Base-by-base conservation (phyloP, 2,888 invertebrate genomes). In the Orthonychiurus folsomi region DNA sequence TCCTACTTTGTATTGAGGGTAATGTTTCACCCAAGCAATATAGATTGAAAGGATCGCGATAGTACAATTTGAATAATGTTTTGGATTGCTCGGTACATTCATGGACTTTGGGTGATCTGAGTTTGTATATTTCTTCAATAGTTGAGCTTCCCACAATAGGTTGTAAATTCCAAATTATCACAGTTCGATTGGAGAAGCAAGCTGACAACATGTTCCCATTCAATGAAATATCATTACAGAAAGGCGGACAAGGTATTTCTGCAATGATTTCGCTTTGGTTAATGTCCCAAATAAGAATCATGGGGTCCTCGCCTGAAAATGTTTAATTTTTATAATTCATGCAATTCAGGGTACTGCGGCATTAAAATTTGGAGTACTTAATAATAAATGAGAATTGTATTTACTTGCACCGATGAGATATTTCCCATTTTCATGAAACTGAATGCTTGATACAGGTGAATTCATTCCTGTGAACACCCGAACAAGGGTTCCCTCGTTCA, bases 371-470 rank as follows among this genome's bases (percentile, higher is more conserved):
- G 23, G 20, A 50, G 27, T 50, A 50, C 15, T 60, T 27, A 9
- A 27, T 20, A 28, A 37, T 9, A 47, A 28, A 50, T 18, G 26
- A 25, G n/a, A 48, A 56, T n/a, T n/a, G n/a, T n/a, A n/a, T 47
- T 56, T 50, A 87, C 90, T 92, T 48, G 88, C 89, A 70, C 88
- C 88, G 15, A 92, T 92, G 61, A 95, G 79, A 76, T 85, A 85
- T 74, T 86, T 84, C 54, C 95, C 94, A 74, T 86, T 83, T 0
- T 90, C 88, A 75, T 91, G 88, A 79, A 93, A 94, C 25, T 87
- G 85, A 62, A 94, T 78, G 62, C 86, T 80, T 64, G 86, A 84
- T 25, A 94, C 83, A 21, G 78, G 78, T 27, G 86, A 87, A 70
- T 86, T 84, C 73, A 89, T 87, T 12, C 88, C 91, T 54, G 84